These are phyloP conservation scores for Drosophila stalkeri DNA, from an alignment of 2,888 invertebrate species.

Conservation along the genomic window DNA sequence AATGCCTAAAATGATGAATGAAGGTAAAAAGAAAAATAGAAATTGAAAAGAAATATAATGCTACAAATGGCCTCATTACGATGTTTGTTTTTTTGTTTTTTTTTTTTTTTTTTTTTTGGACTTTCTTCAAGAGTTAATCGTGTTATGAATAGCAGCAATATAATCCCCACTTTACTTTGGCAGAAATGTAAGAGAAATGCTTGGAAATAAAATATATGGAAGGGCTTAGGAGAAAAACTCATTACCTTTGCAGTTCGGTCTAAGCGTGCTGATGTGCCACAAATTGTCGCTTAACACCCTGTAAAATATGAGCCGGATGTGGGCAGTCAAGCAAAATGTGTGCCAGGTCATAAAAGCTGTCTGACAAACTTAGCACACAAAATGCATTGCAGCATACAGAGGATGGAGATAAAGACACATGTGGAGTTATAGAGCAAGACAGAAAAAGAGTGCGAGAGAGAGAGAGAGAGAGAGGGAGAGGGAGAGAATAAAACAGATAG, in stretches of 20 bases:
- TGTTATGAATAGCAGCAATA: conserved; percentile 20
- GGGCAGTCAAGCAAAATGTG: conserved; percentile 39
- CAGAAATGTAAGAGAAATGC: conserved; percentile 16
- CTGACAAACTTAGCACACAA: conserved; percentile 44
- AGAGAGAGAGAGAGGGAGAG: not conserved
- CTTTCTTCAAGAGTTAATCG: conserved; percentile 19
- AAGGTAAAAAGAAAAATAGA: not conserved
- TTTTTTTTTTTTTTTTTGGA: not conserved
- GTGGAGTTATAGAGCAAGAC: conserved; percentile 4
- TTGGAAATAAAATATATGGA: conserved; percentile 28
- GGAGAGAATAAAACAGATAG: not conserved
- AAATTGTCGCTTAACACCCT: conserved; percentile 76
- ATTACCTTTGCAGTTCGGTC: conserved; percentile 48
- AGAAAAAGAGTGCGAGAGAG: not conserved
- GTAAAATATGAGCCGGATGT: conserved; percentile 66
- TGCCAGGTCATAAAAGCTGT: conserved; percentile 62
- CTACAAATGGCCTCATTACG: conserved; percentile 13
- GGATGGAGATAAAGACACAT: conserved; percentile 6
- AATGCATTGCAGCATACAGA: conserved; percentile 40
- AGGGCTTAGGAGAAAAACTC: conserved; percentile 40
- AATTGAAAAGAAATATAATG: conserved; percentile 10
- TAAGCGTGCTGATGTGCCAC: conserved; percentile 60
- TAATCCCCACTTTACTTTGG: conserved; percentile 16
- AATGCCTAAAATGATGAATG: conserved; percentile 1
- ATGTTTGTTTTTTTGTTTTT: too few relatives aligned